phyloP scores from a whole-genome alignment of 2,113 vertebrate species.

The Amazona guildingii region DNA sequence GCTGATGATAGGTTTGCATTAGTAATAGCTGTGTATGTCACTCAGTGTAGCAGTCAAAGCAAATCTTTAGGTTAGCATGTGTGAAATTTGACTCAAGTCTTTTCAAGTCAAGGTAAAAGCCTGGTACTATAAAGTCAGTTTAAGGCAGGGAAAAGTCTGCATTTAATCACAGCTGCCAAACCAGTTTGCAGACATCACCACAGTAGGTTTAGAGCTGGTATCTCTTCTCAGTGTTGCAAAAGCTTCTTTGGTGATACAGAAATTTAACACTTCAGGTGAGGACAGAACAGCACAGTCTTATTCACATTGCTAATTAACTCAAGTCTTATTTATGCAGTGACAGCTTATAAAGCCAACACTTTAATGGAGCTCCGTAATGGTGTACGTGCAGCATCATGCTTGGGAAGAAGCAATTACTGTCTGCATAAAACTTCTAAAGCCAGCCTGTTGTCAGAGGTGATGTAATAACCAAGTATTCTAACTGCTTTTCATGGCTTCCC shows the following conservation, averaged over 20 bases:
- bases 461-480: neutral
- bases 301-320: neutral
- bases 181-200: neutral
- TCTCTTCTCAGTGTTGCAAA: neutral
- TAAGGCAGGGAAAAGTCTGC: neutral
- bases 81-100: neutral
- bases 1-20: neutral
- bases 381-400: neutral
- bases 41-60: neutral
- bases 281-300: neutral
- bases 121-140: neutral
- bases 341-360: neutral
- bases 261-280: neutral
- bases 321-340: neutral
- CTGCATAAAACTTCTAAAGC: neutral
- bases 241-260: neutral
- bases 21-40: neutral
- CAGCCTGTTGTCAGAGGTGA: neutral
- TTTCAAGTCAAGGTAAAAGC: neutral
- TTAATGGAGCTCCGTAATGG: too few species aligned
- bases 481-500: neutral
- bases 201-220: fast-evolving
- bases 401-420: neutral
- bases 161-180: neutral
- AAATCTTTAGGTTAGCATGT: neutral